A percentile compares a stretch with the other conserved stretches of the same genome.
phyloP scores from a whole-genome alignment of 2,888 invertebrate genomes.

The Endotricha flammealis region DNA sequence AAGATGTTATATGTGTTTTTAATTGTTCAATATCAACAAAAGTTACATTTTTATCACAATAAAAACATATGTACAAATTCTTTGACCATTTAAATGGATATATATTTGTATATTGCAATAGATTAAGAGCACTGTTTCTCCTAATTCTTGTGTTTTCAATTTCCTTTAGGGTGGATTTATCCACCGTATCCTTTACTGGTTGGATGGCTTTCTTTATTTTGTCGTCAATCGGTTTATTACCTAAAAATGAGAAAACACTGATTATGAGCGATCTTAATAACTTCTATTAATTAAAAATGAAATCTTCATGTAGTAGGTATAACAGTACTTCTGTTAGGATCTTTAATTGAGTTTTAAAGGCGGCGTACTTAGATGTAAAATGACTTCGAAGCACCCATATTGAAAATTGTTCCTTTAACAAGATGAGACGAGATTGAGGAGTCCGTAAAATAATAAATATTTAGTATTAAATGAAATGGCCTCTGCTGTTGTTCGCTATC shows the following conservation, averaged over 20 bases:
- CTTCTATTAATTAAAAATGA: too few species aligned
- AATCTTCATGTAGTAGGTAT: too few species aligned
- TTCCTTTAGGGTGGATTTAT: background rate
- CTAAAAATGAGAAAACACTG: conserved; percentile 9
- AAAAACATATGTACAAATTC: conserved; percentile 4
- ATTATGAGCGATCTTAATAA: background rate
- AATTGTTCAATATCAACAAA: conserved; percentile 2
- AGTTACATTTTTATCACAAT: conserved; percentile 3
- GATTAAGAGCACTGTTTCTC: conserved; percentile 1
- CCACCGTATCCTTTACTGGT: background rate
- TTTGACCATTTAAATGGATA: conserved; percentile 6
- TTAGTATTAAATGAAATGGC: too few species aligned
- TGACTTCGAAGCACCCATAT: too few species aligned
- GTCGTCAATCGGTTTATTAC: background rate
- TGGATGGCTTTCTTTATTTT: background rate
- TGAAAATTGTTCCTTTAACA: too few species aligned
- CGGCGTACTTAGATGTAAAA: too few species aligned
- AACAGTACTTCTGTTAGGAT: too few species aligned
- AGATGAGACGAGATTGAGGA: too few species aligned
- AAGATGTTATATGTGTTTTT: background rate
- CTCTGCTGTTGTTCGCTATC: too few species aligned
- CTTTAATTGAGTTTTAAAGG: conserved; percentile 59
- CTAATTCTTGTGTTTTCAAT: background rate
- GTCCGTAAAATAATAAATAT: too few species aligned
- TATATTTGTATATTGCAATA: conserved; percentile 1